Conservation (phyloP, 1,140 invertebrate species). For the Sminthurinus signatus region DNA sequence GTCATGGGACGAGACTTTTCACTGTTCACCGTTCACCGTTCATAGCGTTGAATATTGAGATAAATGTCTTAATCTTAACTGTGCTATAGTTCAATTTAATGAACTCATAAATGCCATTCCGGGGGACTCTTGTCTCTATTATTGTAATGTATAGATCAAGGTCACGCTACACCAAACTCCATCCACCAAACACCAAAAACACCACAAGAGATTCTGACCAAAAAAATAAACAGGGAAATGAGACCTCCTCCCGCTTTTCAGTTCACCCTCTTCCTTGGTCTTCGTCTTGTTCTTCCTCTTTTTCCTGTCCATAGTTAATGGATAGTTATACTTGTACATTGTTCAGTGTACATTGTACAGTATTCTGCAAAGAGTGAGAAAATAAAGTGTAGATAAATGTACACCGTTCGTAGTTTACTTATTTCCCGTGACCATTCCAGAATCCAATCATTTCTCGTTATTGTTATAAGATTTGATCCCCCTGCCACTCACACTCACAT, state of each 20-base stretch:
- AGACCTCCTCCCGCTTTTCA: conserved; percentile 5
- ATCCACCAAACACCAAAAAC: no score
- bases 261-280: background rate
- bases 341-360: background rate
- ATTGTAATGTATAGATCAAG: conserved; percentile 16
- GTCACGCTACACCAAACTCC: conserved; percentile 8
- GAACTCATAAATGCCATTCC: conserved; percentile 19
- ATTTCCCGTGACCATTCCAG: conserved; percentile 14
- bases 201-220: background rate
- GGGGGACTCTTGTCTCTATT: background rate
- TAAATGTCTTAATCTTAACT: conserved; percentile 17
- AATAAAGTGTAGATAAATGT: background rate
- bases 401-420: background rate
- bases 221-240: background rate
- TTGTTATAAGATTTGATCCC: background rate
- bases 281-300: background rate
- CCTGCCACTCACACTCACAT: no score
- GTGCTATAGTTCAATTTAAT: conserved; percentile 16
- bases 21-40: no score
- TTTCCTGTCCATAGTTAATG: background rate
- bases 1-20: no score
- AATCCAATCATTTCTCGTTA: conserved; percentile 12
- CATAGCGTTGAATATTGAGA: background rate
- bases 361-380: no score
- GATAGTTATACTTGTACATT: background rate